Conservation (phyloP, 2,797 vertebrate species). For the Muscicapa comitata region DNA sequence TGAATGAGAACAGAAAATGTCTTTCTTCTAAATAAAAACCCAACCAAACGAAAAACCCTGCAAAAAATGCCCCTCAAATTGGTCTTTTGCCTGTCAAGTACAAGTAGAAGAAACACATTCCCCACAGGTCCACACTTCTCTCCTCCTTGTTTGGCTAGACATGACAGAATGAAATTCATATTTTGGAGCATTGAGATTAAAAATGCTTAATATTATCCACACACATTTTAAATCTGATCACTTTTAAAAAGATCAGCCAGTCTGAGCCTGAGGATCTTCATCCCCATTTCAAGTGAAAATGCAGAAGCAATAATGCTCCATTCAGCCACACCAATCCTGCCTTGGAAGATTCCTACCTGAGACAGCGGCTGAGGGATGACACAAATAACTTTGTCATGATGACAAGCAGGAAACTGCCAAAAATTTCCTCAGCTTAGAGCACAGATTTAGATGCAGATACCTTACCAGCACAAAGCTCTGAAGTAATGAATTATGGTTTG, state of each 20-base stretch:
- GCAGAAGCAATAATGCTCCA: not conserved
- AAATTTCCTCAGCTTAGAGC: not conserved
- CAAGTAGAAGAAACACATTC: rapidly evolving
- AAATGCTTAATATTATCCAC: not conserved
- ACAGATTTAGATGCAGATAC: not conserved
- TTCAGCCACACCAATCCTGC: not conserved
- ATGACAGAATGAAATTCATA: not conserved
- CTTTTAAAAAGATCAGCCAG: not conserved
- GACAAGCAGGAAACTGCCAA: not conserved
- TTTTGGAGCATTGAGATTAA: not conserved
- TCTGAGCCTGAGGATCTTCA: not conserved
- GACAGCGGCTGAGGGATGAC: not conserved
- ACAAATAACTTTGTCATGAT: not conserved
- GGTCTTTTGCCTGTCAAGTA: not conserved
- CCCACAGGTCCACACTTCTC: not conserved
- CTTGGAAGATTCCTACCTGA: not conserved
- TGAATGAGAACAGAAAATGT: not conserved
- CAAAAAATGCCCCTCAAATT: not conserved
- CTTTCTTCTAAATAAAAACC: not conserved
- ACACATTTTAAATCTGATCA: not conserved
- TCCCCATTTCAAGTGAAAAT: not conserved
- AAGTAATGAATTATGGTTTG: not conserved
- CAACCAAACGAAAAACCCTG: not conserved
- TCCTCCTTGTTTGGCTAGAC: not conserved
- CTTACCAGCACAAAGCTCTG: not conserved